Conservation (phyloP, 2,888 invertebrate genomes). For the Metallyticus violacea region DNA sequence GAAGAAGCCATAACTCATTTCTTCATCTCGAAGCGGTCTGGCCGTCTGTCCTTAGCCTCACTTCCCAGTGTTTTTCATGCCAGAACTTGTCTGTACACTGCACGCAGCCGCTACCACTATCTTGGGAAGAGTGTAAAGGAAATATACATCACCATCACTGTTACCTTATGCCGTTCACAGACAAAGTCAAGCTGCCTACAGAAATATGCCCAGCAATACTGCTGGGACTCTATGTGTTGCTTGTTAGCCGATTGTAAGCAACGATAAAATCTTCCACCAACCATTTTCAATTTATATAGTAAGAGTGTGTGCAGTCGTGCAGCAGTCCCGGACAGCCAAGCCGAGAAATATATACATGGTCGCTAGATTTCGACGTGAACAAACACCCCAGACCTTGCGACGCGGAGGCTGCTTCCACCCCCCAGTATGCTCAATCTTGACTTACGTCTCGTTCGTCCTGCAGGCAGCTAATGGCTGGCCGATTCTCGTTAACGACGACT, state of each 20-base stretch:
- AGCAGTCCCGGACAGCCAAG: not conserved
- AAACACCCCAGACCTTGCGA: not conserved
- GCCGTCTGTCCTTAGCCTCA: not conserved
- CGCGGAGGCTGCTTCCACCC: not conserved
- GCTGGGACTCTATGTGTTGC: slow-evolving; percentile 4
- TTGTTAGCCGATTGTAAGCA: slow-evolving; percentile 21
- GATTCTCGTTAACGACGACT: not conserved
- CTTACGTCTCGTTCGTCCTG: not conserved
- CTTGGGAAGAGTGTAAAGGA: not conserved
- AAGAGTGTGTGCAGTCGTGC: slow-evolving; percentile 5
- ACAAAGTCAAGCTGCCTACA: not conserved
- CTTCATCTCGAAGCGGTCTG: not conserved
- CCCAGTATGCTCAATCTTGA: too few species aligned
- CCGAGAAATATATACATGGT: not conserved
- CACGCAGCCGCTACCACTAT: not conserved
- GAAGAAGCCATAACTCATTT: not conserved
- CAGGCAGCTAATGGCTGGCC: not conserved
- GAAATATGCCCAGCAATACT: not conserved
- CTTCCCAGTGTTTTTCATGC: not conserved
- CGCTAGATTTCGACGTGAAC: not conserved
- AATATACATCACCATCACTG: not conserved
- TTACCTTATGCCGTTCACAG: not conserved
- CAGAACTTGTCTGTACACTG: not conserved
- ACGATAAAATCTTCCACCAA: slow-evolving; percentile 23
- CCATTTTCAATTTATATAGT: slow-evolving; percentile 25